phyloP scores from a whole-genome alignment of 2,113 vertebrate species.

The Mugil cephalus region DNA sequence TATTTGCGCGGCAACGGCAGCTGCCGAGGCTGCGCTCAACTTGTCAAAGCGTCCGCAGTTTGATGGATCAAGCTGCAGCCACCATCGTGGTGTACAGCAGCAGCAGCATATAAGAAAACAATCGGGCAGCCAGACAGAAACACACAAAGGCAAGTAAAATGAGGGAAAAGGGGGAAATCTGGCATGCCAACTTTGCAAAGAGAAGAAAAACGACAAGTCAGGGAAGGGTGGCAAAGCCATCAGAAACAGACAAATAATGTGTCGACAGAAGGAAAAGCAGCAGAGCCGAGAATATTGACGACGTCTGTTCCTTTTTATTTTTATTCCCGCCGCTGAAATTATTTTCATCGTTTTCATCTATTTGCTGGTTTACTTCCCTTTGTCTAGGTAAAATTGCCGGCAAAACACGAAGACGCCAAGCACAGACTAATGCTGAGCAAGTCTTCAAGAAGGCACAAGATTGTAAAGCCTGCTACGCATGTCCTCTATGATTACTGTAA shows the following conservation, averaged over 20 bases:
- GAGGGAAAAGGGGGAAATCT: too few relatives aligned
- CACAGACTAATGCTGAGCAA: too few relatives aligned
- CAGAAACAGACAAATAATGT: not conserved
- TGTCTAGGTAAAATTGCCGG: too few relatives aligned
- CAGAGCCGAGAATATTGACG: not conserved
- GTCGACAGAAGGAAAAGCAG: not conserved
- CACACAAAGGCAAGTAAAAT: conserved; percentile 3
- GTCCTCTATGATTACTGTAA: too few relatives aligned
- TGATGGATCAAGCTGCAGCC: conserved; percentile 30
- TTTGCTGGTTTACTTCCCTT: too few relatives aligned
- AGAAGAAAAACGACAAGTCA: not conserved
- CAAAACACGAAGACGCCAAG: too few relatives aligned
- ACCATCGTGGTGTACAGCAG: not conserved
- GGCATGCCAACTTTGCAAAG: too few relatives aligned
- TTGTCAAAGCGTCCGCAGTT: conserved; percentile 21
- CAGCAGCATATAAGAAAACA: not conserved
- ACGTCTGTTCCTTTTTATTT: too few relatives aligned
- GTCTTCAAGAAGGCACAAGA: too few relatives aligned
- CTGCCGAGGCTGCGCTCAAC: conserved; percentile 1
- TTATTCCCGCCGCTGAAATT: too few relatives aligned
- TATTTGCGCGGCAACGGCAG: conserved; percentile 2
- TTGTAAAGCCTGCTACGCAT: too few relatives aligned
- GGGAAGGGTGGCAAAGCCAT: not conserved
- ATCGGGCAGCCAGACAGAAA: conserved; percentile 22
- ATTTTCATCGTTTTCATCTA: too few relatives aligned